Evolutionary conservation across 1,140 invertebrate genomes (phyloP).

Genomic region (Micrasema longulum): DNA sequence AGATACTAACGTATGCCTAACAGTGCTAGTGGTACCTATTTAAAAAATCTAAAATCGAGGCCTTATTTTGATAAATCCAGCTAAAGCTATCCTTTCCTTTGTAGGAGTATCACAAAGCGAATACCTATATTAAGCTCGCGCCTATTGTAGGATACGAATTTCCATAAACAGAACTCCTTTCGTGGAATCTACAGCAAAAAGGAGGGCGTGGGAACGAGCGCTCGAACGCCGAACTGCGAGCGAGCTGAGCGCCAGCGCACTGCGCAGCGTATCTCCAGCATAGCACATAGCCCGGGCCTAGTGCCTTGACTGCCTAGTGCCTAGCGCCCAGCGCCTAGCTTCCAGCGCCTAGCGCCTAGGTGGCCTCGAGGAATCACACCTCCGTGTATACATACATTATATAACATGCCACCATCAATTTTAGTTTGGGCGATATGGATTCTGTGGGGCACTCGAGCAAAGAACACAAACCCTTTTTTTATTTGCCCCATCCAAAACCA

Average conservation of each 20-base stretch:
- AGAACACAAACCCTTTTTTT: constrained; percentile 1
- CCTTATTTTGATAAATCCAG: no score
- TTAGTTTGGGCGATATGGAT: constrained; percentile 6
- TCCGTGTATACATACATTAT: neutral
- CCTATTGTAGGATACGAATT: constrained; percentile 23
- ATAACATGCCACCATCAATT: no score
- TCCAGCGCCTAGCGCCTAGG: constrained; percentile 11
- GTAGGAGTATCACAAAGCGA: no score
- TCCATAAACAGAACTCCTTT: constrained; percentile 34
- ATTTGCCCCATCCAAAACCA: no score
- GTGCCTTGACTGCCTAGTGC: neutral
- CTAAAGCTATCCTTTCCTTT: no score
- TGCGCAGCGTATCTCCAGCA: no score
- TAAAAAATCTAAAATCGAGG: no score
- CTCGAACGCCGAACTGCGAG: no score
- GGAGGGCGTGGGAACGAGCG: constrained; percentile 26
- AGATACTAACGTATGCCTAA: no score
- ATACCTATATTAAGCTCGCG: no score
- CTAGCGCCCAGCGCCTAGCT: no score
- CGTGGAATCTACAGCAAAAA: constrained; percentile 30
- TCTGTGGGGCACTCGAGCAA: constrained; percentile 7
- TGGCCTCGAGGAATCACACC: constrained; percentile 27
- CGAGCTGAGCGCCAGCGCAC: neutral
- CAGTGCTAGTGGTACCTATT: no score
- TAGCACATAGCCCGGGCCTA: neutral